phyloP scores from a whole-genome alignment of 2,888 invertebrate species.

The Nomada ruficornis region DNA sequence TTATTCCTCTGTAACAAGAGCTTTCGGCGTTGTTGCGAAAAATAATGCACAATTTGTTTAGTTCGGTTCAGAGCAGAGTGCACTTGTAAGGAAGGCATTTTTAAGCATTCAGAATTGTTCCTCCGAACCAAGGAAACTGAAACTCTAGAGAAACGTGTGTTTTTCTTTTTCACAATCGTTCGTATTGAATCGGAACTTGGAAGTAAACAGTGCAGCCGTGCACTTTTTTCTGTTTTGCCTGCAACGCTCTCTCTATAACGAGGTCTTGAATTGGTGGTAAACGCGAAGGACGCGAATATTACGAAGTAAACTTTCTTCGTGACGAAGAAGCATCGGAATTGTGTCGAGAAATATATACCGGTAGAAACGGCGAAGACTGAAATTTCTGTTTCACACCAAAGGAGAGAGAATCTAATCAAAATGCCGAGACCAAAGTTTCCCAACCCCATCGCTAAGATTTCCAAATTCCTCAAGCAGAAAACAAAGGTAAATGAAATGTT shows the following conservation, averaged over 20 bases:
- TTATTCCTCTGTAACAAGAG: too few relatives aligned
- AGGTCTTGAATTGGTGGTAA: not conserved
- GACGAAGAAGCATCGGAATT: not conserved
- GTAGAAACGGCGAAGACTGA: not conserved
- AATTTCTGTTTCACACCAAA: not conserved
- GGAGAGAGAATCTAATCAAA: conserved; percentile 45
- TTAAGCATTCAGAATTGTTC: too few relatives aligned
- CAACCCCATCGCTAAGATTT: conserved; percentile 82
- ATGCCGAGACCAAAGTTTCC: conserved; percentile 84
- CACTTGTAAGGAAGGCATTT: too few relatives aligned
- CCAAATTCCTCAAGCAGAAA: conserved; percentile 84
- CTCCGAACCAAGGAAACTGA: too few relatives aligned
- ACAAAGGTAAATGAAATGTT: conserved; percentile 82
- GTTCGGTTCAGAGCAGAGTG: too few relatives aligned
- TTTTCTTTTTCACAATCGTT: too few relatives aligned
- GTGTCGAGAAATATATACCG: not conserved
- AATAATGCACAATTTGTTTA: too few relatives aligned
- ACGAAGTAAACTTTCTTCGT: conserved; percentile 25
- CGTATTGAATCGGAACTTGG: too few relatives aligned
- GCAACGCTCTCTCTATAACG: not conserved
- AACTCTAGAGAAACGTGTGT: too few relatives aligned
- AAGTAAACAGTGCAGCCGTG: too few relatives aligned
- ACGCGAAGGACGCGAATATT: not conserved
- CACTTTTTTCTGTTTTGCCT: too few relatives aligned
- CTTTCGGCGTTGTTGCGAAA: too few relatives aligned